Conservation (phyloP, 1,140 invertebrate genomes). For the Batillaria attramentaria region DNA sequence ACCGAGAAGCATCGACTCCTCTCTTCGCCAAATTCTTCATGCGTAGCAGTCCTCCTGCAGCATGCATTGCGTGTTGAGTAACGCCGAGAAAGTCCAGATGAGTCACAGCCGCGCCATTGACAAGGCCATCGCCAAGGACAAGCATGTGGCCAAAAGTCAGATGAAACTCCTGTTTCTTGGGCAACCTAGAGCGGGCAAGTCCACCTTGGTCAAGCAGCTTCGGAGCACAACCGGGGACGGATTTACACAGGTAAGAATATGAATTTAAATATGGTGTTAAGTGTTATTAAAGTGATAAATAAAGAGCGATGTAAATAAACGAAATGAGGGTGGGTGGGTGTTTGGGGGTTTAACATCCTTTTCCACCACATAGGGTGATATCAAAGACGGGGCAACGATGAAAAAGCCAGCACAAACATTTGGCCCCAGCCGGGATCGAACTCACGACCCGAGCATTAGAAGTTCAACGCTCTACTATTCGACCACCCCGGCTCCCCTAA, state of each 20-base stretch:
- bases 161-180: constrained; percentile 23
- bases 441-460: too few relatives aligned
- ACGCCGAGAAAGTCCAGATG: constrained; percentile 14
- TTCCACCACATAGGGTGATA: too few relatives aligned
- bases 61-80: background rate
- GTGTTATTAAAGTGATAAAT: too few relatives aligned
- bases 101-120: constrained; percentile 28
- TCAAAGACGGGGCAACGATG: too few relatives aligned
- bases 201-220: constrained; percentile 29
- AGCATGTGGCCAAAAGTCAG: constrained; percentile 16
- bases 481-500: too few relatives aligned
- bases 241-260: constrained; percentile 30
- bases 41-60: background rate
- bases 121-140: constrained; percentile 27
- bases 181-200: constrained; percentile 13
- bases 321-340: too few relatives aligned
- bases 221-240: constrained; percentile 7
- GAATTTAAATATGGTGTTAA: too few relatives aligned
- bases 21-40: background rate
- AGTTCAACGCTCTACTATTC: too few relatives aligned
- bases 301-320: too few relatives aligned
- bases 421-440: too few relatives aligned
- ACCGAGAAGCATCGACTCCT: background rate
- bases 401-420: too few relatives aligned
- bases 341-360: too few relatives aligned